A percentile compares a stretch with the other conserved stretches of the same genome.
Conservation (phyloP, 2,888 invertebrate genomes). For the Rutpela maculata region DNA sequence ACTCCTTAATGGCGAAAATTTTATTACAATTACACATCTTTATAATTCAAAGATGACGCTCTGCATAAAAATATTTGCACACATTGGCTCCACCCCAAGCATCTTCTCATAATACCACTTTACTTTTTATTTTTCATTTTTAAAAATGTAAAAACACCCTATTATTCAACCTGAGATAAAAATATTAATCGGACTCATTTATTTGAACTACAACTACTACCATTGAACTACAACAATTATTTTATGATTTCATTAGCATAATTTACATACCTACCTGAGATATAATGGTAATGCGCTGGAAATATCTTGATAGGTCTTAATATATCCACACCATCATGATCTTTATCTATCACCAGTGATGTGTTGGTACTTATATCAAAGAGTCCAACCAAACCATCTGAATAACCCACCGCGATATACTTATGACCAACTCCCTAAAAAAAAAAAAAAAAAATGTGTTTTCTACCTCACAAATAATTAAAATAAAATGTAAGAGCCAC, state of each 20-base stretch:
- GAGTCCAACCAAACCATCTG: slow-evolving; percentile 81
- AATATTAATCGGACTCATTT: too few relatives aligned
- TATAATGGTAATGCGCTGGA: slow-evolving; percentile 76
- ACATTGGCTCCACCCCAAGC: too few relatives aligned
- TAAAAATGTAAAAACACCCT: too few relatives aligned
- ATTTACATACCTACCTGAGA: slow-evolving; percentile 75
- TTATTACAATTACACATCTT: too few relatives aligned
- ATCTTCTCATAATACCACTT: too few relatives aligned
- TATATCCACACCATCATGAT: slow-evolving; percentile 71
- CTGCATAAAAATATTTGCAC: too few relatives aligned
- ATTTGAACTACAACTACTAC: too few relatives aligned
- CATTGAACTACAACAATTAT: too few relatives aligned
- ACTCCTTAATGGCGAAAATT: too few relatives aligned
- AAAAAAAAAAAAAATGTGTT: slow-evolving; percentile 49
- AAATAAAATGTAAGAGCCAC: slow-evolving; percentile 49
- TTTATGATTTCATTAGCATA: background rate
- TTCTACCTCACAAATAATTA: background rate
- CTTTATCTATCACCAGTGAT: slow-evolving; percentile 70
- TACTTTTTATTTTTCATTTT: too few relatives aligned
- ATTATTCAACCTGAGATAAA: too few relatives aligned
- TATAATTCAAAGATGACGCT: too few relatives aligned
- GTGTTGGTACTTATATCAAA: slow-evolving; percentile 78
- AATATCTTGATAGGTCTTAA: slow-evolving; percentile 79
- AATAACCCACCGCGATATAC: slow-evolving; percentile 80
- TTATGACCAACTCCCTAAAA: slow-evolving; percentile 76